These are phyloP conservation scores for Hypomecis atomaria DNA, from an alignment of 2,888 invertebrate species.

Conservation along the genomic window DNA sequence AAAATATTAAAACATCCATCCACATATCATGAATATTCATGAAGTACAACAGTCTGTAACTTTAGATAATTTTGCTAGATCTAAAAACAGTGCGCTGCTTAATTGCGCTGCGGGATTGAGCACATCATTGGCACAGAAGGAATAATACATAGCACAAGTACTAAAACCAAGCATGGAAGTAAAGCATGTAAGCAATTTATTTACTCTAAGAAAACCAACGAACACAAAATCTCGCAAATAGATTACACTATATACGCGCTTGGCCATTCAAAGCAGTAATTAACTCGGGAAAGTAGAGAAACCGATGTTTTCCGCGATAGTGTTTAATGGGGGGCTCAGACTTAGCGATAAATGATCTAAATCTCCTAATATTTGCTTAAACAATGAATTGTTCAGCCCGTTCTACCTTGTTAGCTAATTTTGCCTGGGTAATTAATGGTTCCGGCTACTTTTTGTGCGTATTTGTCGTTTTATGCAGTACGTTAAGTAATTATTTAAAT, in stretches of 20 bases:
- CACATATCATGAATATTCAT: too few species aligned
- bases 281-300: conserved; percentile 46
- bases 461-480: background rate
- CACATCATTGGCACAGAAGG: too few species aligned
- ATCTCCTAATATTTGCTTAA: conserved; percentile 20
- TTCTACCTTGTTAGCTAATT: background rate
- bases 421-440: background rate
- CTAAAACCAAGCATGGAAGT: too few species aligned
- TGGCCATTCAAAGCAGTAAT: conserved; percentile 36
- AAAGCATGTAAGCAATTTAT: too few species aligned
- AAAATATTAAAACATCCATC: too few species aligned
- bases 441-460: background rate
- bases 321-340: conserved; percentile 2
- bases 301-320: conserved; percentile 32
- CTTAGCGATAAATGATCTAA: conserved; percentile 14
- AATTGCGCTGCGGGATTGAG: too few species aligned
- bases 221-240: conserved; percentile 29
- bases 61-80: too few species aligned
- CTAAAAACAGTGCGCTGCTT: too few species aligned
- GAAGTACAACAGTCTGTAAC: too few species aligned
- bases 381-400: conserved; percentile 3
- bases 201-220: conserved; percentile 21
- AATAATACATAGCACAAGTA: too few species aligned
- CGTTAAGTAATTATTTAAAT: too few species aligned
- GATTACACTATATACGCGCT: conserved; percentile 26